Evolutionary conservation across 2,113 vertebrate genomes (phyloP).

Genomic region (Xerus inauris): DNA sequence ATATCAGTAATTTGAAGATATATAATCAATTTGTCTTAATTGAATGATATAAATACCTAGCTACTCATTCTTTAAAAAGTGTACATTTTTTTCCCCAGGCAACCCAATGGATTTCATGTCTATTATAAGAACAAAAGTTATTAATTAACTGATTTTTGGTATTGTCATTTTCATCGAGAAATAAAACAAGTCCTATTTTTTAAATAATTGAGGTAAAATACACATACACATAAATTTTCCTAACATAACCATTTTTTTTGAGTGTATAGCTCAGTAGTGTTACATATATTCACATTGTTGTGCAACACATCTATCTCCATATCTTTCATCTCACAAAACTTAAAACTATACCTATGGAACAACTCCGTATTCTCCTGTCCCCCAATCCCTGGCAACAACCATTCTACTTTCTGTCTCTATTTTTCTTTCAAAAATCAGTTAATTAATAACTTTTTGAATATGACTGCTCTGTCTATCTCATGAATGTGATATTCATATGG

Average conservation of each 20-base stretch:
- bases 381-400: background rate
- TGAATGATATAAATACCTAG: conserved; percentile 32
- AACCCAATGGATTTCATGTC: background rate
- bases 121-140: background rate
- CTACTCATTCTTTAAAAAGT: background rate
- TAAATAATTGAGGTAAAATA: background rate
- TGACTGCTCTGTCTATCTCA: background rate
- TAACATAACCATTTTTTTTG: background rate
- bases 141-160: background rate
- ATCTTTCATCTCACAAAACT: background rate
- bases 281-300: background rate
- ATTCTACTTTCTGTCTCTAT: background rate
- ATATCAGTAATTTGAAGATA: background rate
- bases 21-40: conserved; percentile 14
- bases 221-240: background rate
- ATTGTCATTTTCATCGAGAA: conserved; percentile 25
- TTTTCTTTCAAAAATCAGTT: no score
- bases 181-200: background rate
- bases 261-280: background rate
- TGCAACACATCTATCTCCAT: background rate
- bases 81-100: background rate
- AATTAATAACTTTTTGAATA: no score
- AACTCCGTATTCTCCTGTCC: background rate
- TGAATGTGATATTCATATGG: background rate
- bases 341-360: background rate